These are phyloP conservation scores for Trachops cirrhosus DNA, from an alignment of 2,797 vertebrate genomes.

Conservation along the genomic window DNA sequence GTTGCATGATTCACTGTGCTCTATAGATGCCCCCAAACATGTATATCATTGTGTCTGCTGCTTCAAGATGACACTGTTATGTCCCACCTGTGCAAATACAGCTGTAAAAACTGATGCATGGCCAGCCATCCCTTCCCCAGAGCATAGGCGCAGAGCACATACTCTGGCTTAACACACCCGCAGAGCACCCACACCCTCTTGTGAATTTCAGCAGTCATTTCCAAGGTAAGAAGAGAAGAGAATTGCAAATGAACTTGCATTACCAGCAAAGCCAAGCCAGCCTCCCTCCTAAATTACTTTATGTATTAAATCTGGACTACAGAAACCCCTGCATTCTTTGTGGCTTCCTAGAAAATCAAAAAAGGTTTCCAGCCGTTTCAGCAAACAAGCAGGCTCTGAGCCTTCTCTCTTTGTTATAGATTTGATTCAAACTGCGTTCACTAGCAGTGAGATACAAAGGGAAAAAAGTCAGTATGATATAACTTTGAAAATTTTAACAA, in stretches of 20 bases:
- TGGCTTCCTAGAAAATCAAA: constrained; percentile 59
- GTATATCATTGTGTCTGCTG: constrained; percentile 70
- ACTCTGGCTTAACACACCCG: background rate
- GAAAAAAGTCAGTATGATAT: constrained; percentile 42
- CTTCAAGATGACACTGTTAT: constrained; percentile 71
- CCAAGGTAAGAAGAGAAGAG: constrained; percentile 32
- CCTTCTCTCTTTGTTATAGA: constrained; percentile 67
- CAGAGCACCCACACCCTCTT: background rate
- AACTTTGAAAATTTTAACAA: constrained; percentile 68
- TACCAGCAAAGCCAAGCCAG: constrained; percentile 47
- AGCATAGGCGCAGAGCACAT: background rate
- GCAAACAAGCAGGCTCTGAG: constrained; percentile 64
- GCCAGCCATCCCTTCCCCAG: constrained; percentile 39
- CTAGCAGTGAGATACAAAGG: constrained; percentile 60
- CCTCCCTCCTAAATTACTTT: constrained; percentile 52
- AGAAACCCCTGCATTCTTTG: constrained; percentile 38
- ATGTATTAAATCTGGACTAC: constrained; percentile 47
- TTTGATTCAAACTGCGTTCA: constrained; percentile 71
- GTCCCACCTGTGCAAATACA: constrained; percentile 75
- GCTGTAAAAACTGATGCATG: constrained; percentile 71
- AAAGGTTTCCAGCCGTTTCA: constrained; percentile 67
- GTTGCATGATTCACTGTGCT: constrained; percentile 69
- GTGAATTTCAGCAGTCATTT: constrained; percentile 31
- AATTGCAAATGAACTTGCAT: constrained; percentile 65
- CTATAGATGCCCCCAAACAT: constrained; percentile 56